Base-by-base conservation (phyloP, 2,888 invertebrate species). In the Netelia virgata region DNA sequence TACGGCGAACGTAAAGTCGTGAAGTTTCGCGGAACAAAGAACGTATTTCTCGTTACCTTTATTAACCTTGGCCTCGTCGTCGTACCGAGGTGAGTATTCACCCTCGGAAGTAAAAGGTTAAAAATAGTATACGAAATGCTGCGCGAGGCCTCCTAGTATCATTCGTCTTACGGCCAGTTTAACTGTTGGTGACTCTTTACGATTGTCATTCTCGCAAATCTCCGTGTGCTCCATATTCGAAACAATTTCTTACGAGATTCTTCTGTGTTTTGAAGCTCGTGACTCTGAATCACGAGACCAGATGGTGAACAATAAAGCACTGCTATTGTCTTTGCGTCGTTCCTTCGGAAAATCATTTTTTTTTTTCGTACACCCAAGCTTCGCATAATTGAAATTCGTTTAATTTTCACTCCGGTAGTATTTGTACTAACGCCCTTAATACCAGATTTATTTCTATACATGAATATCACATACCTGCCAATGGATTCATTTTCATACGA, bases 21-120 rank as follows among this genome's bases (percentile, higher is more conserved):
- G 70, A 82, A 74, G 77, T 89, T 88, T 87, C 61, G 61, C 66
- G 87, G 90, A 90, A 92, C 92, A 92, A 92, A 92, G 92, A 90
- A 83, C 66, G 64, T 80, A 82, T 83, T 88, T 89, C 89, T 86
- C 87, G 86, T 89, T 90, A 90, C 88, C 90, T 90, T 90, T 91
- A 90, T 91, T 92, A 92, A 92, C 92, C 92, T 93, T 93, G 92
- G 92, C 90, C 89, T 86, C 90, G 73, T 89, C 90, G 90, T 91
- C 90, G 88, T 88, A 89, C 78, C 68, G 86, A 87, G 85, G 92
- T 91, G 88, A 92, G 90, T 91, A 90, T 86, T 83, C 90, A 88
- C 88, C 87, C 87, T 89, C 88, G 85, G 88, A 89, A 85, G 87
- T 87, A 76, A 18, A 63, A 68, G 80, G 89, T 92, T 93, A 92